Evolutionary conservation across 1,140 invertebrate genomes (phyloP), one percentile per base, ranked within the genome.

Genomic region (Achroia grisella): DNA sequence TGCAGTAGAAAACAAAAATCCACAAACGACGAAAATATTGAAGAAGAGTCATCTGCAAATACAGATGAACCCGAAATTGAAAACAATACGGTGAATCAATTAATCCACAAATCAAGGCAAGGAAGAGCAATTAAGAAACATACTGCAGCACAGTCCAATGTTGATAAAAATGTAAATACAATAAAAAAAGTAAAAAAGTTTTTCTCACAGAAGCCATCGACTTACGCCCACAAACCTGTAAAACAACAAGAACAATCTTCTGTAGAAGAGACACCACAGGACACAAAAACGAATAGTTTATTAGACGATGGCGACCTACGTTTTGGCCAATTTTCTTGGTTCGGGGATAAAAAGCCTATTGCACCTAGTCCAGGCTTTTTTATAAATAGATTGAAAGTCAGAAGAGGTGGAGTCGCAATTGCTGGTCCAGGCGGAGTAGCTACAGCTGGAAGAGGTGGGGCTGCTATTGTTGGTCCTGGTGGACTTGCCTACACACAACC

Each of bases 341-440:
- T 82, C 29, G 72, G 75, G 43, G 63, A 79, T 44, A 74, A 62
- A 45, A 74, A 78, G 44, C 62, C 67, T 32, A 56, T 65, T 5
- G 62, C 60, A 10, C 70, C 76, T 0, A 78, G 65, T 52, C 83
- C 86, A 41, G 90, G 91, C 3, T 90, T 91, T 41, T 90, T 91
- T 39, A 91, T 92, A 17, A 89, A 91, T 46, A 87, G 86, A 51
- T 54, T 93, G 6, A 90, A 88, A 64, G 91, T 93, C 6, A 83
- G 89, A 37, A 88, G 88, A 68, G 92, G 92, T 5, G 91, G 92
- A 10, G 91, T 93, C 0, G 91, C 92, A 0, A 93, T 93, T 15
- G 92, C 91, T 1, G 92, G 92, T 0, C 91, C 92, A 0, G 91
- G 91, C 6, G 91, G 91, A 35, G 90, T 92, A 30, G 92, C 92